Percentiles rank a stretch among this genome's conserved stretches.
phyloP scores from a whole-genome alignment of 2,888 invertebrate genomes.

The Priocnemis perturbator region DNA sequence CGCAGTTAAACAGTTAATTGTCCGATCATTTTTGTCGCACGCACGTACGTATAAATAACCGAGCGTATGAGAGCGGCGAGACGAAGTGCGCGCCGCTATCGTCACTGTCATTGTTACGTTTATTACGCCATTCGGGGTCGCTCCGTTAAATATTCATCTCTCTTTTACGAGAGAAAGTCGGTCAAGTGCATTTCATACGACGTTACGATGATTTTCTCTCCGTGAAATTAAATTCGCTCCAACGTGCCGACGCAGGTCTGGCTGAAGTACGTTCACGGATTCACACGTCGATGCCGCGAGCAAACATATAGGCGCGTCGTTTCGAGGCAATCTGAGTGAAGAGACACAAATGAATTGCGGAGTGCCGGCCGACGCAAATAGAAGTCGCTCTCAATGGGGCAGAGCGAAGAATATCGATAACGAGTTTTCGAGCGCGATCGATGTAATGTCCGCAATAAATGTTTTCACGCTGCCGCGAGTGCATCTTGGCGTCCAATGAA shows the following conservation, averaged over 20 bases:
- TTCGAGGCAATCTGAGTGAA: conserved; percentile 40
- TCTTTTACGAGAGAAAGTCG: conserved; percentile 14
- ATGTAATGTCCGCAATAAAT: background rate
- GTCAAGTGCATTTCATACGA: conserved; percentile 36
- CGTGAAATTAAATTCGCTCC: conserved; percentile 34
- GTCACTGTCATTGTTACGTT: too few relatives aligned
- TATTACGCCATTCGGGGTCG: background rate
- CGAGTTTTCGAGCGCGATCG: conserved; percentile 22
- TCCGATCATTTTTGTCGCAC: too few relatives aligned
- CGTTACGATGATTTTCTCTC: conserved; percentile 29
- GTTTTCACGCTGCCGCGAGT: too few relatives aligned
- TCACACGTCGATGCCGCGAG: conserved; percentile 25
- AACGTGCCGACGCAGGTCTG: conserved; percentile 24
- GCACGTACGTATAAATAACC: too few relatives aligned
- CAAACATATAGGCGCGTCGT: conserved; percentile 34
- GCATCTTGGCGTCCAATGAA: too few relatives aligned
- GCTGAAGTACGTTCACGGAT: conserved; percentile 3
- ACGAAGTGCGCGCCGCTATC: too few relatives aligned
- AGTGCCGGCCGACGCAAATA: conserved; percentile 42
- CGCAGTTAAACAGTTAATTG: too few relatives aligned
- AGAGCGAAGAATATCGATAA: conserved; percentile 35
- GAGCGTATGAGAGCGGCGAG: too few relatives aligned
- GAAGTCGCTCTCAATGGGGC: conserved; percentile 31
- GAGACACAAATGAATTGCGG: conserved; percentile 44
- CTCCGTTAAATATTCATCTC: background rate